Conservation (phyloP, 2,113 vertebrate genomes). For the Rhipidura dahli region DNA sequence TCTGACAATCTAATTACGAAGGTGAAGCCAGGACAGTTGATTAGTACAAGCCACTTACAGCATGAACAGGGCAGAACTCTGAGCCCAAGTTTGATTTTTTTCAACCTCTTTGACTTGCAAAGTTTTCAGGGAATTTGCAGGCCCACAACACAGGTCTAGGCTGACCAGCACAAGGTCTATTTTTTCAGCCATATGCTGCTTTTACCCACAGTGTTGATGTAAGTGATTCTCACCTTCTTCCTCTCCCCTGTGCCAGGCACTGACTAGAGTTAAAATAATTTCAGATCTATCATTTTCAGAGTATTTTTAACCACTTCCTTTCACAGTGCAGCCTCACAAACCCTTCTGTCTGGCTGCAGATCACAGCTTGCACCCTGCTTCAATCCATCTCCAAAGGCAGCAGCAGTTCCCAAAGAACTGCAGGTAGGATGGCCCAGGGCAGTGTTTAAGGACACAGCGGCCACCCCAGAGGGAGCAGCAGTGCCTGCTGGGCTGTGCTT, state of each 20-base stretch:
- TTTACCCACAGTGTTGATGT: not conserved
- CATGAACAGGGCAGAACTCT: not conserved
- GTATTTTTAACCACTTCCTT: not conserved
- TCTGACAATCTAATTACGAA: not conserved
- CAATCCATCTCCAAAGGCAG: not conserved
- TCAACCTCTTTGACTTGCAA: not conserved
- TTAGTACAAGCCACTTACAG: not conserved
- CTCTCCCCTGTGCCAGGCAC: not conserved
- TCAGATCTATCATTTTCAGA: not conserved
- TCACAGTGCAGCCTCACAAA: not conserved
- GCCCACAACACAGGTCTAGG: not conserved
- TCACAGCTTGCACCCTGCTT: not conserved
- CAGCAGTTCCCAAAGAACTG: not conserved
- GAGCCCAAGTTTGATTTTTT: not conserved
- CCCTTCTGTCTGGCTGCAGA: not conserved
- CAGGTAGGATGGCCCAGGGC: not conserved
- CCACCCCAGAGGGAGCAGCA: not conserved
- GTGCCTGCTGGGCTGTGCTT: not conserved
- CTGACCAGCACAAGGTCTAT: not conserved
- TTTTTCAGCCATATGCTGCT: not conserved
- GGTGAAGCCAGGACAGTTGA: not conserved
- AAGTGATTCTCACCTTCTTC: not conserved
- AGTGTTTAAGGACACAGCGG: not conserved
- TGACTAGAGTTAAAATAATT: not conserved
- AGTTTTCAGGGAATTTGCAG: not conserved